phyloP scores from a whole-genome alignment of 2,888 invertebrate species.

The Ryuthela nishihirai region DNA sequence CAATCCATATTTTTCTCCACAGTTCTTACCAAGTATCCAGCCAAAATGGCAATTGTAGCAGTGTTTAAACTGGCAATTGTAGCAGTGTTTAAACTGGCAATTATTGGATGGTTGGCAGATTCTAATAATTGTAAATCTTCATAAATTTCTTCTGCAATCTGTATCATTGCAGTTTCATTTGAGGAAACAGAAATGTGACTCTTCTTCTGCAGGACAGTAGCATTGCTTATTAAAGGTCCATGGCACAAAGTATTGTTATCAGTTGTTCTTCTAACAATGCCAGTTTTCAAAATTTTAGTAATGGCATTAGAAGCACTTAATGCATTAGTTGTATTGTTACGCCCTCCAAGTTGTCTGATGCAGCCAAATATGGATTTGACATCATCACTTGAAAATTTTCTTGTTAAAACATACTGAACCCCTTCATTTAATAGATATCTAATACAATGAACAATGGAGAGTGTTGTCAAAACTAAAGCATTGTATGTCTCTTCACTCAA shows the following conservation, averaged over 20 bases:
- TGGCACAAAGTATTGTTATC: too few relatives aligned
- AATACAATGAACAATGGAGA: not conserved
- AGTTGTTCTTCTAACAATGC: too few relatives aligned
- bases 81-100: too few relatives aligned
- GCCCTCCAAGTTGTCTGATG: not conserved
- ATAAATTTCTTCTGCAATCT: too few relatives aligned
- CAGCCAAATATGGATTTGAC: not conserved
- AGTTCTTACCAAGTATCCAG: not conserved
- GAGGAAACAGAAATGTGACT: too few relatives aligned
- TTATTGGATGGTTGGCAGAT: not conserved
- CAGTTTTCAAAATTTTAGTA: not conserved
- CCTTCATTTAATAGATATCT: not conserved
- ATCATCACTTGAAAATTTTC: not conserved
- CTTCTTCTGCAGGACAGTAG: too few relatives aligned
- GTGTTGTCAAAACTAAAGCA: not conserved
- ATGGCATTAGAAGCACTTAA: not conserved
- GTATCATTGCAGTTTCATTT: too few relatives aligned
- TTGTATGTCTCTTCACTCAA: not conserved
- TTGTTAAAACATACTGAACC: too few relatives aligned
- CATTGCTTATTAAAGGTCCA: too few relatives aligned
- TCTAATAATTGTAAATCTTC: not conserved
- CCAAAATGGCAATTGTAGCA: not conserved
- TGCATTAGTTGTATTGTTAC: not conserved
- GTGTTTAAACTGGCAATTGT: not conserved
- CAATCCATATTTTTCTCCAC: not conserved